A percentile compares a stretch with the other conserved stretches of the same genome.
These are phyloP conservation scores for Halichoerus grypus DNA, from an alignment of 2,113 vertebrate genomes.

Conservation along the genomic window DNA sequence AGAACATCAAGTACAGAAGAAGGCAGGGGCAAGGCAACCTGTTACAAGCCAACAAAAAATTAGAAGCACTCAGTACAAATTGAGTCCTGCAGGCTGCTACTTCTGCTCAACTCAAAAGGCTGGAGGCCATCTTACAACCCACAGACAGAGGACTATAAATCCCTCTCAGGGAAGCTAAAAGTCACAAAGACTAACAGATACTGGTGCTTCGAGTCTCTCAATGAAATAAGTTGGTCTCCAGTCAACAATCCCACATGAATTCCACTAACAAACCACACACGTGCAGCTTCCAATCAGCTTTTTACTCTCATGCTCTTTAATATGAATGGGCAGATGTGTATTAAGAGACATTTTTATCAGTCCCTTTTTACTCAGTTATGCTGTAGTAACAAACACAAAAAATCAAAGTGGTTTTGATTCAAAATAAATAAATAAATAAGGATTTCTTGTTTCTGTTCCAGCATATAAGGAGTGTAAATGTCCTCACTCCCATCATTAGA, in stretches of 20 bases:
- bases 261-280: background rate
- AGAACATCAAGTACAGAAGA: background rate
- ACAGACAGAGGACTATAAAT: background rate
- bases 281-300: background rate
- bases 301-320: background rate
- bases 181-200: background rate
- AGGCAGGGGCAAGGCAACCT: background rate
- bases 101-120: background rate
- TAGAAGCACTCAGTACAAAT: background rate
- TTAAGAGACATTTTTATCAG: background rate
- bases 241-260: background rate
- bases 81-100: background rate
- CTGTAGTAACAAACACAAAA: background rate
- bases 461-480: background rate
- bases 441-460: background rate
- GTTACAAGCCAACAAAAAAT: background rate
- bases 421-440: background rate
- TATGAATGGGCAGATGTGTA: background rate
- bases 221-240: background rate
- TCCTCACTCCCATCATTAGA: background rate
- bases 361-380: background rate
- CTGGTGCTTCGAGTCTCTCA: background rate
- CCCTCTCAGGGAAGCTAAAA: background rate
- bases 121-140: background rate
- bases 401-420: background rate